Percentiles rank a stretch among this genome's conserved stretches.
Evolutionary conservation across 1,140 invertebrate species (phyloP).

Genomic region (Aphelinus certus): DNA sequence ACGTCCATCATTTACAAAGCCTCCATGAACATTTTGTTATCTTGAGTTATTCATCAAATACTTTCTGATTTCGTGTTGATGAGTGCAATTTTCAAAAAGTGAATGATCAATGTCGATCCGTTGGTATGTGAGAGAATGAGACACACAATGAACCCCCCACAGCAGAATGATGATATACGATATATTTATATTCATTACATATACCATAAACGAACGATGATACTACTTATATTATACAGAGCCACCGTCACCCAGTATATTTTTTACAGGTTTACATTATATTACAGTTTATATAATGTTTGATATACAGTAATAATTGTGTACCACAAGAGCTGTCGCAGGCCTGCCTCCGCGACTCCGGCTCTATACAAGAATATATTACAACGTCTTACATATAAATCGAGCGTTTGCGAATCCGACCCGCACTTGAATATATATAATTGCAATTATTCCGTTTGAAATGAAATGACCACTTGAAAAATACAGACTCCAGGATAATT

Average conservation of each 20-base stretch:
- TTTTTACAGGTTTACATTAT: slow-evolving; percentile 69
- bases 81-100: slow-evolving; percentile 18
- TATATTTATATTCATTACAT: slow-evolving; percentile 67
- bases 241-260: slow-evolving; percentile 66
- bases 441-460: too few species aligned
- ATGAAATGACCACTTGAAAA: too few species aligned
- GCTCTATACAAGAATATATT: slow-evolving; percentile 50
- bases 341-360: slow-evolving; percentile 42
- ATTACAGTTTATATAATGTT: slow-evolving; percentile 67
- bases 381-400: slow-evolving; percentile 53
- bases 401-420: slow-evolving; percentile 53
- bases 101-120: not conserved
- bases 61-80: too few species aligned
- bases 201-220: slow-evolving; percentile 65
- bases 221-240: slow-evolving; percentile 66
- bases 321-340: slow-evolving; percentile 51
- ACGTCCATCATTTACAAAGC: too few species aligned
- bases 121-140: slow-evolving; percentile 38
- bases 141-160: slow-evolving; percentile 45
- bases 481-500: too few species aligned
- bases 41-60: too few species aligned
- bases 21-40: too few species aligned
- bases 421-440: too few species aligned
- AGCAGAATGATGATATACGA: slow-evolving; percentile 63
- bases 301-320: slow-evolving; percentile 66